Evolutionary conservation across 2,113 vertebrate genomes (phyloP).

Genomic region (Pungitius pungitius): DNA sequence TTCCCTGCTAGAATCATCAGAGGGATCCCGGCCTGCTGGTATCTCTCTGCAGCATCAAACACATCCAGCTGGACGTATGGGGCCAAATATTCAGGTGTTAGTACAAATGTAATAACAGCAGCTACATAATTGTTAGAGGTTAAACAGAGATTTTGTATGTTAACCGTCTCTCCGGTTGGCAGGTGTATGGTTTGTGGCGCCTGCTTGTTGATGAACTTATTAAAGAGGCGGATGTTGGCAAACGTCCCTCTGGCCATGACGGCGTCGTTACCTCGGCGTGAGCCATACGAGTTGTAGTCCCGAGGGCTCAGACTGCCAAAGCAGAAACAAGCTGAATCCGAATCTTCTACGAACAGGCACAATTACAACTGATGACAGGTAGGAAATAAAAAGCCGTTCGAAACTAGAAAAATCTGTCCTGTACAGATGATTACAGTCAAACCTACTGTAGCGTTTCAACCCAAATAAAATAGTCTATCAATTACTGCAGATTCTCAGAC

Average conservation of each 20-base stretch:
- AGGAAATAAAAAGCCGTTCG: background rate
- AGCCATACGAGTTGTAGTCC: constrained; percentile 97
- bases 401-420: background rate
- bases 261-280: constrained; percentile 94
- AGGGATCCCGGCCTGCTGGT: constrained; percentile 84
- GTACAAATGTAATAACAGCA: background rate
- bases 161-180: constrained; percentile 88
- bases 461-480: background rate
- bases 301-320: constrained; percentile 85
- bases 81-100: background rate
- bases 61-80: constrained; percentile 85
- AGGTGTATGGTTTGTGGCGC: constrained; percentile 91
- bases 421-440: background rate
- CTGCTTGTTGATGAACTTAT: constrained; percentile 95
- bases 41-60: constrained; percentile 92
- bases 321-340: background rate
- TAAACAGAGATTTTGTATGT: background rate
- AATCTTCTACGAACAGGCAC: background rate
- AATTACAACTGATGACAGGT: too few relatives aligned
- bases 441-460: background rate
- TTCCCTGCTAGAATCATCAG: constrained; percentile 93
- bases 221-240: constrained; percentile 95
- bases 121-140: background rate
- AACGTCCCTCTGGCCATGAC: constrained; percentile 97
- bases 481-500: background rate